phyloP scores from a whole-genome alignment of 2,888 invertebrate genomes.

The Phalera bucephala region DNA sequence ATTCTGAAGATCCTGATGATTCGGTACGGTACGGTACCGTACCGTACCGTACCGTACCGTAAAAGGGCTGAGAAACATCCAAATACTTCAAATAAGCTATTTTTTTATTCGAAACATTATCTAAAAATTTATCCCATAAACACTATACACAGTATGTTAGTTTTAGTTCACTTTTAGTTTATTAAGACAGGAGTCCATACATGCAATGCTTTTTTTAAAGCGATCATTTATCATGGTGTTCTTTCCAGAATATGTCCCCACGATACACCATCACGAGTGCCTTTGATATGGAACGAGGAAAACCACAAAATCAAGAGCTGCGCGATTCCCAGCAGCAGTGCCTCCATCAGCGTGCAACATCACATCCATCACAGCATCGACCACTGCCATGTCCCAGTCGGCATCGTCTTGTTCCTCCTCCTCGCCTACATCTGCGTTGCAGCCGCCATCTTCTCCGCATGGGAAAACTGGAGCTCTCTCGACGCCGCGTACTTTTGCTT shows the following conservation, averaged over 20 bases:
- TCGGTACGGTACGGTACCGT: too few relatives aligned
- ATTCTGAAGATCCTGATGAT: slow-evolving; percentile 84
- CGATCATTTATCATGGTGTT: too few relatives aligned
- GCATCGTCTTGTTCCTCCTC: slow-evolving; percentile 86
- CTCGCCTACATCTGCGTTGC: slow-evolving; percentile 89
- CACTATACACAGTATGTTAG: too few relatives aligned
- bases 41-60: too few relatives aligned
- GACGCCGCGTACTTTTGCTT: slow-evolving; percentile 94
- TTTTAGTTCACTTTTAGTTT: too few relatives aligned
- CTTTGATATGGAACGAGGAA: slow-evolving; percentile 86
- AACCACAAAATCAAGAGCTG: slow-evolving; percentile 63
- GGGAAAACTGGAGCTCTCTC: slow-evolving; percentile 91
- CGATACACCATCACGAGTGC: slow-evolving; percentile 90
- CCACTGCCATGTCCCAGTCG: slow-evolving; percentile 71
- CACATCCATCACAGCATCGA: slow-evolving; percentile 57
- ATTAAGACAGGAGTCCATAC: too few relatives aligned
- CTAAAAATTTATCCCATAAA: too few relatives aligned
- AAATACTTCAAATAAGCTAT: too few relatives aligned
- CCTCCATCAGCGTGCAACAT: slow-evolving; percentile 59
- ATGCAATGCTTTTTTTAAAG: too few relatives aligned
- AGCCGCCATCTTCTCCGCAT: slow-evolving; percentile 89
- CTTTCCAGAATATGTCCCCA: slow-evolving; percentile 75
- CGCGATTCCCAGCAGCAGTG: slow-evolving; percentile 63
- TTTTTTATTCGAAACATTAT: too few relatives aligned
- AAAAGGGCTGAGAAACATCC: too few relatives aligned